phyloP scores from a whole-genome alignment of 2,113 vertebrate species.

The Nycticorax nycticorax region DNA sequence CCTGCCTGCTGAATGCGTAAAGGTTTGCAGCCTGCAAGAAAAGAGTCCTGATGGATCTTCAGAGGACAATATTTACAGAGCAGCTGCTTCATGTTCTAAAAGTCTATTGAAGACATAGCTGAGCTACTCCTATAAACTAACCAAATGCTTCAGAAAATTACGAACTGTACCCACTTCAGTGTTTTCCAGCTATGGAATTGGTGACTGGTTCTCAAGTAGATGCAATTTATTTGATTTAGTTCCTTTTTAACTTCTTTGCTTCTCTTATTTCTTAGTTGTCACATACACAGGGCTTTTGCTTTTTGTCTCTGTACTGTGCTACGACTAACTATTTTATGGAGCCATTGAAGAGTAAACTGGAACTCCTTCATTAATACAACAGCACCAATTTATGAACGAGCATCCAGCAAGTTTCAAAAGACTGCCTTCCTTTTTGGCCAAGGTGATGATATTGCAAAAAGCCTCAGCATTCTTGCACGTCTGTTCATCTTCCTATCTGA shows the following conservation, averaged over 20 bases:
- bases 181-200: not conserved
- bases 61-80: not conserved
- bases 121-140: not conserved
- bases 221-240: not conserved
- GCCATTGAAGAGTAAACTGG: not conserved
- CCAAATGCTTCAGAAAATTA: not conserved
- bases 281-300: not conserved
- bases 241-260: not conserved
- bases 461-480: not conserved
- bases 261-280: not conserved
- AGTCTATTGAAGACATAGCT: not conserved
- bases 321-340: not conserved
- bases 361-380: not conserved
- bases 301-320: not conserved
- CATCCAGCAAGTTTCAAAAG: not conserved
- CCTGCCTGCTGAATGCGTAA: not conserved
- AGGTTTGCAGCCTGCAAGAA: not conserved
- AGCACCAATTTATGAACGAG: not conserved
- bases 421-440: not conserved
- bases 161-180: not conserved
- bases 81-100: not conserved
- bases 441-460: slow-evolving; percentile 1
- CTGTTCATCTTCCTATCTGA: not conserved
- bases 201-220: not conserved
- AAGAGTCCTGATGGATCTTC: not conserved